A percentile compares a stretch with the other conserved stretches of the same genome.
phyloP scores from a whole-genome alignment of 2,797 vertebrate species.

The Gymnoscopelus braueri region DNA sequence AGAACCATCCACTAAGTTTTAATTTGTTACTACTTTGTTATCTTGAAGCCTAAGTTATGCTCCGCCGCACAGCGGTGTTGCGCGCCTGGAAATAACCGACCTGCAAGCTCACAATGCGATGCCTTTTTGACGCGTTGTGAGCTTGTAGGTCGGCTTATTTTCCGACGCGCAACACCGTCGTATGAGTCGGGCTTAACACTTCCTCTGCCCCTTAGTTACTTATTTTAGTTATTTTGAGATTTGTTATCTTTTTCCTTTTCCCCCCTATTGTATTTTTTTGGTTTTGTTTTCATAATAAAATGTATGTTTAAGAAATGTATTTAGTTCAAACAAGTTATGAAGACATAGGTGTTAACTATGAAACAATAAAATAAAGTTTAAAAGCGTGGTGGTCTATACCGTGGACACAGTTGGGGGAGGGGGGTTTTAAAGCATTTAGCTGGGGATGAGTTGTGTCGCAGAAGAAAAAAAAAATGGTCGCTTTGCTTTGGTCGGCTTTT shows the following conservation, averaged over 20 bases:
- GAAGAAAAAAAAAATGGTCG: conserved; percentile 78
- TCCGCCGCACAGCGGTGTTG: no score
- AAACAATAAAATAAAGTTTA: conserved; percentile 69
- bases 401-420: conserved; percentile 86
- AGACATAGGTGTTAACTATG: no score
- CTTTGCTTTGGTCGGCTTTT: conserved; percentile 89
- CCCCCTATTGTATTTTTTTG: no score
- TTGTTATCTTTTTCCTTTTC: no score
- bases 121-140: no score
- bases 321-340: conserved; percentile 77
- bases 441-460: conserved; percentile 86
- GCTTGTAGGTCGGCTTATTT: no score
- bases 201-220: conserved; percentile 24
- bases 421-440: conserved; percentile 73
- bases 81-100: no score
- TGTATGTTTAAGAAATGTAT: conserved; percentile 88
- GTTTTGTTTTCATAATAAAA: conserved; percentile 79
- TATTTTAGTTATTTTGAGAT: conserved; percentile 69
- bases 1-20: conserved; percentile 52
- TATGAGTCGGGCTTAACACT: not conserved
- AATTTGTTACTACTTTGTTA: conserved; percentile 41
- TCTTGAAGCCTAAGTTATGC: no score
- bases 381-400: conserved; percentile 91
- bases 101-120: no score
- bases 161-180: no score